Percentiles rank a stretch among this genome's conserved stretches.
Evolutionary conservation across 2,113 vertebrate genomes (phyloP).

Genomic region (Polyodon spathula): DNA sequence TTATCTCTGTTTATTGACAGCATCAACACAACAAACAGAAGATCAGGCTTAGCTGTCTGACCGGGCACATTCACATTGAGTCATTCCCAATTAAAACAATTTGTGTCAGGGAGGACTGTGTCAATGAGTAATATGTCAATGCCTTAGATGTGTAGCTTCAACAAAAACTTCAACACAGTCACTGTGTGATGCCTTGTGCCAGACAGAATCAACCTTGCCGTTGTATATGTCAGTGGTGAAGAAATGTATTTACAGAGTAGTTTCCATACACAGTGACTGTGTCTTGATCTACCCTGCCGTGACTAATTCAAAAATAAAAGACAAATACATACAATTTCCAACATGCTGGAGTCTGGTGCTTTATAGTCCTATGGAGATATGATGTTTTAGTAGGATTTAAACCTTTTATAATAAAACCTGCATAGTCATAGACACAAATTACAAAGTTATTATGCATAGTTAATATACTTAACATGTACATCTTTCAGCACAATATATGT

Average conservation of each 20-base stretch:
- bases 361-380: too few relatives aligned
- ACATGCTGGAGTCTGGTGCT: too few relatives aligned
- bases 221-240: too few relatives aligned
- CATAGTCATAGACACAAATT: too few relatives aligned
- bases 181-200: slow-evolving; percentile 13
- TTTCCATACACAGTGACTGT: neutral
- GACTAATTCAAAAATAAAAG: too few relatives aligned
- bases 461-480: too few relatives aligned
- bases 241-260: neutral
- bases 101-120: slow-evolving; percentile 23
- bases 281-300: neutral
- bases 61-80: slow-evolving; percentile 19
- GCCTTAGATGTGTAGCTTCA: slow-evolving; percentile 11
- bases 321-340: too few relatives aligned
- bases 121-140: slow-evolving; percentile 21
- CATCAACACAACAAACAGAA: slow-evolving; percentile 17
- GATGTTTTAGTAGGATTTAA: too few relatives aligned
- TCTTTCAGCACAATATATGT: too few relatives aligned
- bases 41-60: slow-evolving; percentile 14
- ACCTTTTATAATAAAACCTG: too few relatives aligned
- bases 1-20: slow-evolving; percentile 26
- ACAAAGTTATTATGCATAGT: too few relatives aligned
- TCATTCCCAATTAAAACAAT: slow-evolving; percentile 34
- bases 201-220: neutral
- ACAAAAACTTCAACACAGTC: slow-evolving; percentile 10